These are phyloP conservation scores for Lasiurus borealis DNA, from an alignment of 2,113 vertebrate genomes.

Conservation along the genomic window DNA sequence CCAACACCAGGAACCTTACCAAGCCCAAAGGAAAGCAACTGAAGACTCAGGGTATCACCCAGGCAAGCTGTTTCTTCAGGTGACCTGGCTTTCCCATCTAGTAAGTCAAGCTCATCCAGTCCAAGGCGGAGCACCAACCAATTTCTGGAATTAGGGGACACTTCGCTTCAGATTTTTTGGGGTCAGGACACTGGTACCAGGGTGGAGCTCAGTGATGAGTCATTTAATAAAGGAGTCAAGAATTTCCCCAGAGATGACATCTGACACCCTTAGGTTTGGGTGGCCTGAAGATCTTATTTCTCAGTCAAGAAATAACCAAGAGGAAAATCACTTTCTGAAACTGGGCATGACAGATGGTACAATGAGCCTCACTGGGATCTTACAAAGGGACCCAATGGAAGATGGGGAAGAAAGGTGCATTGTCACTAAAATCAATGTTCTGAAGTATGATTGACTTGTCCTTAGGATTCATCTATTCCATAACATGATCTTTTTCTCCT, in stretches of 20 bases:
- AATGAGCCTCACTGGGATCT: not conserved
- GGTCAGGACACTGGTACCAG: not conserved
- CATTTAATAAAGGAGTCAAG: constrained; percentile 14
- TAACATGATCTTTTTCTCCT: not conserved
- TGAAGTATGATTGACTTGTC: constrained; percentile 1
- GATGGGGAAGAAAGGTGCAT: not conserved
- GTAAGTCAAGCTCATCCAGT: constrained; percentile 29
- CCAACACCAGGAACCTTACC: not conserved
- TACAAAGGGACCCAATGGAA: not conserved
- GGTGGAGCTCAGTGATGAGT: constrained; percentile 48
- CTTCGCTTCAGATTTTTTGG: constrained; percentile 44
- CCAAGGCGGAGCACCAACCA: constrained; percentile 34
- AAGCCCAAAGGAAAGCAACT: constrained; percentile 4
- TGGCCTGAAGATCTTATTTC: not conserved
- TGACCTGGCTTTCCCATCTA: constrained; percentile 9
- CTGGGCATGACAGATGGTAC: not conserved
- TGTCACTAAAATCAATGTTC: not conserved
- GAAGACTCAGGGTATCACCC: not conserved
- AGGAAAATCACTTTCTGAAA: constrained; percentile 26
- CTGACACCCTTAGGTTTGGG: not conserved
- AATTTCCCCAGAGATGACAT: not conserved
- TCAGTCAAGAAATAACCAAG: not conserved
- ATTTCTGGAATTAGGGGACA: constrained; percentile 1
- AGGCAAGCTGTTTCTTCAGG: not conserved
- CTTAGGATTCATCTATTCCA: not conserved